These are phyloP conservation scores for Ammodytes dubius DNA, from an alignment of 2,113 vertebrate genomes.

Conservation along the genomic window DNA sequence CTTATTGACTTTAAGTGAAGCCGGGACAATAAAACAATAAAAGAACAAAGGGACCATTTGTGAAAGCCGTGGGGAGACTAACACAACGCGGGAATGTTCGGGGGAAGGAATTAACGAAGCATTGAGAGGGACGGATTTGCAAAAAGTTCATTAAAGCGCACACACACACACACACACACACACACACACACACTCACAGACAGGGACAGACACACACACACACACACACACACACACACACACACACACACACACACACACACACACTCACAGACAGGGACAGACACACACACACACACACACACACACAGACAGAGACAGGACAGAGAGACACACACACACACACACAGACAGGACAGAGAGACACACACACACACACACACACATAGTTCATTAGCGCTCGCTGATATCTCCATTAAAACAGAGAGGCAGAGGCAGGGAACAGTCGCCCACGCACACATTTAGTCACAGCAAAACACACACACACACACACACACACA, in stretches of 20 bases:
- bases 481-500: constrained; percentile 30
- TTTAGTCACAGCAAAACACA: constrained; percentile 64
- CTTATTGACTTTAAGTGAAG: constrained; percentile 75
- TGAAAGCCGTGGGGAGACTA: constrained; percentile 47
- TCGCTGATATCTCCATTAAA: constrained; percentile 70
- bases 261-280: too few relatives aligned
- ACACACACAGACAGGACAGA: too few relatives aligned
- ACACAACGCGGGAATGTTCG: constrained; percentile 63
- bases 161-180: too few relatives aligned
- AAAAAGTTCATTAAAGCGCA: too few relatives aligned
- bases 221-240: too few relatives aligned
- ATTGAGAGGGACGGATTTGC: constrained; percentile 55
- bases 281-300: too few relatives aligned
- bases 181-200: too few relatives aligned
- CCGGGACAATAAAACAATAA: constrained; percentile 72
- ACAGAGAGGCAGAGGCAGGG: constrained; percentile 62
- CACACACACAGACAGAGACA: too few relatives aligned
- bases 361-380: too few relatives aligned
- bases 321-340: too few relatives aligned
- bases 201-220: too few relatives aligned
- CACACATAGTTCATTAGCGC: constrained; percentile 70
- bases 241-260: too few relatives aligned
- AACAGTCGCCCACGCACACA: constrained; percentile 59
- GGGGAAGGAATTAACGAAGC: constrained; percentile 53
- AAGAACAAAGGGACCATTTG: constrained; percentile 74